Base-by-base conservation (phyloP, 2,113 vertebrate species). In the Meleagris gallopavo region DNA sequence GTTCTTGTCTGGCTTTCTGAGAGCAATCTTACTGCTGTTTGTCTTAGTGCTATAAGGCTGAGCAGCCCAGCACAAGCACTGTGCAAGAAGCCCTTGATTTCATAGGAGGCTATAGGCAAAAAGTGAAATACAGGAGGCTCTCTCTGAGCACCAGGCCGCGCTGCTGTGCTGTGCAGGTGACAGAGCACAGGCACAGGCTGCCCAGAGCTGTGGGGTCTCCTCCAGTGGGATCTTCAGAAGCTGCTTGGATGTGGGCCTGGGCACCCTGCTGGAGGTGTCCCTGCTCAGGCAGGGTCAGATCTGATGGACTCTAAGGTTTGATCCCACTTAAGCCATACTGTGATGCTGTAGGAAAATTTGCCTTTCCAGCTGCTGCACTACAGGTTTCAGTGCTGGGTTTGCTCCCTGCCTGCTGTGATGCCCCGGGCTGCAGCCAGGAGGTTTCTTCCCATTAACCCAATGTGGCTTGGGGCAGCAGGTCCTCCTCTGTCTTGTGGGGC, bases 1-100 rank as follows among this genome's bases (percentile, higher is more conserved):
- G 61, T 93, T 95, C 89, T 82, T 89, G 87, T 89, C 94, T 95
- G 82, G 84, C 73, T 92, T 93, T 78, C 85, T 94, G 91, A 89
- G 82, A 96, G 83, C 80, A 88, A 72, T 95, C 88, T 95, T 84
- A 55, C 74, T 24, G 22, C 79, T 86, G 79, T 93, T 89, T 86
- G 46, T 91, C 85, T 95, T 57, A 21, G 2, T 45, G 38, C 57
- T 43, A 22, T 75, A 91, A 89, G 87, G 30, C 61, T 82, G 87
- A 92, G 65, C 65, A 54, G 41, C 79, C 92, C 43, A 73, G 79
- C 54, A 62, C 40, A 81, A 72, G 92, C 79, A 78, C 1, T 60
- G 71, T 81, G 69, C 45, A 48, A 79, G 71, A 88, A 54, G 11
- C 46, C 21, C 34, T 75, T 2, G 2, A 30, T 85, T 82, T 64